Percentiles rank a stretch among this genome's conserved stretches.
Conservation (phyloP, 35 echinoderm and acorn worm genomes). For the Apostichopus japonicus region DNA sequence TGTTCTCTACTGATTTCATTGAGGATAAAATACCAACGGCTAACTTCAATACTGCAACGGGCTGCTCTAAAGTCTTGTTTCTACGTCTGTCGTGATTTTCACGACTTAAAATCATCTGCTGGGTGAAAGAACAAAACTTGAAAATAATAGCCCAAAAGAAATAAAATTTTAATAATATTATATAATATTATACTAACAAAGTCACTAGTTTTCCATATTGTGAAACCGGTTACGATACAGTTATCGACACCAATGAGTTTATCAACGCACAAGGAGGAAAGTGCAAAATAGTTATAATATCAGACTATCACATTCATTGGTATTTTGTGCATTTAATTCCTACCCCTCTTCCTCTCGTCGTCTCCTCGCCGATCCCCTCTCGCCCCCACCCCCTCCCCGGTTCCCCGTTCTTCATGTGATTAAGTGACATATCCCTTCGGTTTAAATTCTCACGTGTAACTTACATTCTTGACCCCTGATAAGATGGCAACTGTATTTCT, state of each 20-base stretch:
- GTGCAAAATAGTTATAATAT: too few species aligned
- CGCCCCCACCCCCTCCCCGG: not conserved
- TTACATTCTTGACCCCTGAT: constrained; percentile 32
- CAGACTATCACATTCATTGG: too few species aligned
- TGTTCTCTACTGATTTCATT: not conserved
- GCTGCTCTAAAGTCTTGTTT: constrained; percentile 32
- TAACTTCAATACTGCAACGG: constrained; percentile 41
- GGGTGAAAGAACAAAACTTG: not conserved
- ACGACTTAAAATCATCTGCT: constrained; percentile 40
- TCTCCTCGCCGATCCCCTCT: not conserved
- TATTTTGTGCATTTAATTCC: too few species aligned
- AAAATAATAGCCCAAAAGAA: not conserved
- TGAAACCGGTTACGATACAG: not conserved
- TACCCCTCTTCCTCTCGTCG: too few species aligned
- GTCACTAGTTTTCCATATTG: too few species aligned
- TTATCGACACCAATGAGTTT: not conserved
- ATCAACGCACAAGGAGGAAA: not conserved
- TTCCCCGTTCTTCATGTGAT: too few species aligned
- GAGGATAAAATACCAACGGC: constrained; percentile 35
- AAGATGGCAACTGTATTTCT: constrained; percentile 29
- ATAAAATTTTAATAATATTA: too few species aligned
- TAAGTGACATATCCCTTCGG: not conserved
- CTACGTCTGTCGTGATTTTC: constrained; percentile 31
- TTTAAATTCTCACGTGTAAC: not conserved
- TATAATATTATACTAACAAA: too few species aligned